Percentiles rank a stretch among this genome's conserved stretches.
phyloP scores from a whole-genome alignment of 1,140 invertebrate genomes.

The Mamestra configurata region DNA sequence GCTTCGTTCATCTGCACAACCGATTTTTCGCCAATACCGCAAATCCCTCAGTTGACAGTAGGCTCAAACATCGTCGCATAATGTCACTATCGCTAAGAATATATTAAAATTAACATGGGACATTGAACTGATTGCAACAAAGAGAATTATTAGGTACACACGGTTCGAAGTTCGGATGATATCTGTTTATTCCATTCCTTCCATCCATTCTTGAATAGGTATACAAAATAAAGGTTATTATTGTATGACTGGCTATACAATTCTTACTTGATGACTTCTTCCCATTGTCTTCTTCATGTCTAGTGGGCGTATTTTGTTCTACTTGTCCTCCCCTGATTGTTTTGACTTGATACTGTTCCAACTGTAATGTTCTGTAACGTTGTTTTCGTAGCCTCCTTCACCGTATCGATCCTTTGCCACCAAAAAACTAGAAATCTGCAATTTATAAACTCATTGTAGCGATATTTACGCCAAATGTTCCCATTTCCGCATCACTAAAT shows the following conservation, averaged over 20 bases:
- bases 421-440: too few species aligned
- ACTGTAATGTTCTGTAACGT: not conserved
- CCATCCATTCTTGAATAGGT: too few species aligned
- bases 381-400: not conserved
- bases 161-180: not conserved
- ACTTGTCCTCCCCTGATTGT: not conserved
- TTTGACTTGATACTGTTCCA: not conserved
- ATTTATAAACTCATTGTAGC: too few species aligned
- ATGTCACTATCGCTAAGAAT: not conserved
- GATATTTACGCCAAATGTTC: not conserved
- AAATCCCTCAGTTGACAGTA: not conserved
- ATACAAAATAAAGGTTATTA: too few species aligned
- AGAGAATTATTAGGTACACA: not conserved
- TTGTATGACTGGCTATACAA: too few species aligned
- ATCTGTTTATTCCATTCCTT: not conserved
- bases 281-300: not conserved
- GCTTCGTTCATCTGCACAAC: too few species aligned
- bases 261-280: not conserved
- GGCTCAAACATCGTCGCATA: not conserved
- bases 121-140: constrained; percentile 12
- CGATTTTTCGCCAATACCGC: too few species aligned
- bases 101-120: constrained; percentile 2
- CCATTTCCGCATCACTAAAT: not conserved
- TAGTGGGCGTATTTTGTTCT: not conserved
- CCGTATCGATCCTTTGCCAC: not conserved